Percentiles rank a stretch among this genome's conserved stretches.
Conservation (phyloP, 23 tunicate genomes). For the Trididemnum miniatum region DNA sequence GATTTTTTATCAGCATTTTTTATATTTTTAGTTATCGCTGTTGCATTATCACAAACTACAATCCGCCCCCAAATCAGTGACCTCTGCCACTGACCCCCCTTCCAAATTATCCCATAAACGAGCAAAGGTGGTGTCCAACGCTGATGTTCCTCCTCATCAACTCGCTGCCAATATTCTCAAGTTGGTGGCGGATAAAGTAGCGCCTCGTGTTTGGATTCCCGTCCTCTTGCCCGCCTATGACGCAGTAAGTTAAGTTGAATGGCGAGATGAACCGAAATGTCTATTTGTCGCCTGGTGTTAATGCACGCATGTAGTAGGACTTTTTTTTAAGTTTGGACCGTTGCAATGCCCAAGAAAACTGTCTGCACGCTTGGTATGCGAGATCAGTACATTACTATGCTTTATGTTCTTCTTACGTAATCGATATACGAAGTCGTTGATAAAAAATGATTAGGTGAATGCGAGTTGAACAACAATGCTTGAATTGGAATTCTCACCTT, state of each 20-base stretch:
- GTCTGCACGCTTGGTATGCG: no score
- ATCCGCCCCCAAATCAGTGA: neutral
- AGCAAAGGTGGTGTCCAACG: neutral
- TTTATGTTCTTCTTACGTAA: no score
- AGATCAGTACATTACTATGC: no score
- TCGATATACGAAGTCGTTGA: no score
- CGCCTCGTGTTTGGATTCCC: constrained; percentile 16
- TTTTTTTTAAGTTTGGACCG: no score
- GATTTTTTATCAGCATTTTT: neutral
- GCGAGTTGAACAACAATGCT: no score
- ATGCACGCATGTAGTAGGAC: no score
- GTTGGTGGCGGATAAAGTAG: neutral
- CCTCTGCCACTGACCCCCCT: neutral
- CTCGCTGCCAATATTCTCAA: neutral
- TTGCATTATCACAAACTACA: neutral
- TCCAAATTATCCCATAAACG: constrained; percentile 2
- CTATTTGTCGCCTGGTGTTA: no score
- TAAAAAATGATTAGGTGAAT: no score
- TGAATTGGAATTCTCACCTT: no score
- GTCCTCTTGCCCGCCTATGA: constrained; percentile 1
- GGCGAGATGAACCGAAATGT: no score
- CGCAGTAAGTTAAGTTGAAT: neutral
- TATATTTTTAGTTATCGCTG: neutral
- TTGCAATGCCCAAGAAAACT: no score
- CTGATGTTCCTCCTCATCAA: neutral